Base-by-base conservation (phyloP, 2,113 vertebrate species). In the Sinocyclocheilus grahami region DNA sequence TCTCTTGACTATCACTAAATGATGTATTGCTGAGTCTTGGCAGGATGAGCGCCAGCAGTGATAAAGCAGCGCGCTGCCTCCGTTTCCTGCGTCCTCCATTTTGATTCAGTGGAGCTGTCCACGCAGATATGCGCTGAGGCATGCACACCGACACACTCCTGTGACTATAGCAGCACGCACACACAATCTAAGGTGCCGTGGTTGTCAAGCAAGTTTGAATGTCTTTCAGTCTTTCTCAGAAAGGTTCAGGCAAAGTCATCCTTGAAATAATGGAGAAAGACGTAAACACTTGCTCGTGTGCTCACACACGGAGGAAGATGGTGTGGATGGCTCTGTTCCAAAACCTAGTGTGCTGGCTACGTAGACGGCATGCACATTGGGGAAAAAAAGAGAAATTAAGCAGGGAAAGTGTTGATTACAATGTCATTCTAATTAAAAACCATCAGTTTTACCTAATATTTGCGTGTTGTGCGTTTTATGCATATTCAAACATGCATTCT, bases 41-140 rank as follows among this genome's bases (percentile, higher is more conserved):
- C 91, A 93, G 92, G 79, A 87, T 60, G 85, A 87, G 80, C 51
- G 86, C 85, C 86, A 88, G 84, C 51, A 74, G 79, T 77, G 87
- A 87, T 88, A 87, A 89, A 87, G 86, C 75, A 63, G 20, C 90
- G 90, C 90, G 91, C 91, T 92, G 80, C 92, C 65, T 83, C 46
- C 46, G 91, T 90, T 92, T 91, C 91, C 91, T 91, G 92, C 87
- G 91, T 93, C 94, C 93, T 93, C 94, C 95, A 95, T 95, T 94
- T 95, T 95, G 95, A 94, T 94, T 94, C 93, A 93, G 93, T 93
- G 92, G 92, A 93, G 93, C 94, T 95, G 94, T 95, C 93, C 93
- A 76, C 75, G 58, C 85, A 88, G 81, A 75, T 83, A 69, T 46
- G 71, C 88, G 86, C 90, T 83, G 71, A 87, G 86, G 76, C 82